Conservation (phyloP, 92 coral and sea anemone genomes). For the Nematostella vectensis region DNA sequence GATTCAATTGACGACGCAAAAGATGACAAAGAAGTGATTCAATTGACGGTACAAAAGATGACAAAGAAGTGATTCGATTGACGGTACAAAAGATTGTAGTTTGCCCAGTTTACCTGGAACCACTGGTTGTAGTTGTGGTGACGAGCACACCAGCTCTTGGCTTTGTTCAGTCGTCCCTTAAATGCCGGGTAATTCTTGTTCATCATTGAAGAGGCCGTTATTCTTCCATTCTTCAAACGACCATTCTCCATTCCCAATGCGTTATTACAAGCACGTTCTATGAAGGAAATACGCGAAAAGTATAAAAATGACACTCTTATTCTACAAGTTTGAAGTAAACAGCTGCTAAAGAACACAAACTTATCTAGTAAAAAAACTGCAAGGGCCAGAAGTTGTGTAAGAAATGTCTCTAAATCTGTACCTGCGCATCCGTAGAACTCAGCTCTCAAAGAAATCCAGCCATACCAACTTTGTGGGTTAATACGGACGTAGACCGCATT, state of each 20-base stretch:
- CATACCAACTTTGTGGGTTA: constrained; percentile 43
- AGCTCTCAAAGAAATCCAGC: constrained; percentile 57
- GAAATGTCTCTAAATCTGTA: constrained; percentile 7
- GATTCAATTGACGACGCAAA: too few relatives aligned
- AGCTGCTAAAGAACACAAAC: too few relatives aligned
- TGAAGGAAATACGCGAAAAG: too few relatives aligned
- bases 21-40: too few relatives aligned
- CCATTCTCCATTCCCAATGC: constrained; percentile 63
- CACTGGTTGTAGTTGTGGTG: constrained; percentile 66
- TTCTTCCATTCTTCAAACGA: constrained; percentile 36
- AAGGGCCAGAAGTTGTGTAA: too few relatives aligned
- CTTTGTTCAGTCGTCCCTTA: constrained; percentile 54
- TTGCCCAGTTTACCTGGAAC: constrained; percentile 61
- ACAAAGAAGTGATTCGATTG: too few relatives aligned
- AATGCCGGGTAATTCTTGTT: constrained; percentile 38
- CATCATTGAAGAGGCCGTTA: constrained; percentile 57
- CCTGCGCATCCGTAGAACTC: constrained; percentile 72
- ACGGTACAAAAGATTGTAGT: too few relatives aligned
- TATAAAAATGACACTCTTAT: too few relatives aligned
- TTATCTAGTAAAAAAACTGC: too few relatives aligned
- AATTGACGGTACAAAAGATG: too few relatives aligned
- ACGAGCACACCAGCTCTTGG: constrained; percentile 58
- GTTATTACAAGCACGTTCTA: constrained; percentile 36
- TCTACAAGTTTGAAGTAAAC: too few relatives aligned
- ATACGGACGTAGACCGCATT: constrained; percentile 60